A percentile compares a stretch with the other conserved stretches of the same genome.
Conservation (phyloP, 2,113 vertebrate species). For the Clarias macrocephalus region DNA sequence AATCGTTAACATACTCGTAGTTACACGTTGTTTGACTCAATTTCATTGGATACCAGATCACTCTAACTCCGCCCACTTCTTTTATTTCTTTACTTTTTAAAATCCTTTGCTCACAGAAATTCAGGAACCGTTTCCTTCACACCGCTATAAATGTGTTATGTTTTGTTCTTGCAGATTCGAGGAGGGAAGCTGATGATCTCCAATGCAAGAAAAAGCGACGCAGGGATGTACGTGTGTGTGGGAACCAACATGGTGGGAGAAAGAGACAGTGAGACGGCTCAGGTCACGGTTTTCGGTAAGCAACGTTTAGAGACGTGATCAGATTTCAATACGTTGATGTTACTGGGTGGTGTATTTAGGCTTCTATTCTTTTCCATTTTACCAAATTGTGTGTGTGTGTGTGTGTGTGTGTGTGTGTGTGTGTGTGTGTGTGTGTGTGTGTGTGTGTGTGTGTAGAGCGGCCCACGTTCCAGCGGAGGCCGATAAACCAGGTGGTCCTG, state of each 20-base stretch:
- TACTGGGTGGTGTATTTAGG: not conserved
- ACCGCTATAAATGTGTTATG: not conserved
- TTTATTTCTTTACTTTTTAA: too few relatives aligned
- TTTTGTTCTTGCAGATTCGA: slow-evolving; percentile 79
- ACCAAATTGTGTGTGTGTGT: not conserved
- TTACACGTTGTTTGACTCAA: too few relatives aligned
- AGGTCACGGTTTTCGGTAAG: slow-evolving; percentile 97
- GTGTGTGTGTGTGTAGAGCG: slow-evolving; percentile 77
- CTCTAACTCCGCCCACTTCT: not conserved
- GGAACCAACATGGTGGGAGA: slow-evolving; percentile 99
- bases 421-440: slow-evolving; percentile 6
- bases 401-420: not conserved
- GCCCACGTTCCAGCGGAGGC: slow-evolving; percentile 90
- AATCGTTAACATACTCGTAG: too few relatives aligned
- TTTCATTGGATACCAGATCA: not conserved
- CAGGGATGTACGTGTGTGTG: slow-evolving; percentile 95
- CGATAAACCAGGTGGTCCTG: slow-evolving; percentile 97
- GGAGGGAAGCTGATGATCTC: slow-evolving; percentile 99
- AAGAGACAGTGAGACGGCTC: slow-evolving; percentile 92
- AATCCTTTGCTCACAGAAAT: not conserved
- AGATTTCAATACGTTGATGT: not conserved
- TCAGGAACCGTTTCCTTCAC: too few relatives aligned
- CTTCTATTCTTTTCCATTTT: not conserved
- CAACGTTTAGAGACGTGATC: not conserved
- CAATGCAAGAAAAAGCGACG: slow-evolving; percentile 91